Base-by-base conservation (phyloP, 2,113 vertebrate species). In the Meleagris gallopavo region DNA sequence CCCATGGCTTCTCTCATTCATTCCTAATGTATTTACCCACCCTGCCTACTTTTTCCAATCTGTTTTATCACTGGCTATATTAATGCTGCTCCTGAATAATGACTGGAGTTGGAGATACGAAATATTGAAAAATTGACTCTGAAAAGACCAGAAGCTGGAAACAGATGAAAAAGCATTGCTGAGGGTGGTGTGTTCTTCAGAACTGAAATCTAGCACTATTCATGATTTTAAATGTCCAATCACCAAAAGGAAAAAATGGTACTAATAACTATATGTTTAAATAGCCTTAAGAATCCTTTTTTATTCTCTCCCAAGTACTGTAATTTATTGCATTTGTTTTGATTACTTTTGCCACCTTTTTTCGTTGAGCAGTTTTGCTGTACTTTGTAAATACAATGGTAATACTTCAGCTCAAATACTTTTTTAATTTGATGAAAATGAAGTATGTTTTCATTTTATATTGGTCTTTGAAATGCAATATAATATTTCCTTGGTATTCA, bases 21-120 rank as follows among this genome's bases (percentile, higher is more conserved):
- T 58, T 91, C 66, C 81, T 95, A 90, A 89, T 94, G 78, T 94
- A 93, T 93, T 96, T 93, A 82, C 87, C 75, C 40, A 90, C 45
- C 30, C 72, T 94, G 21, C 64, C 50, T 79, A 45, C 69, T 92
- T 94, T 88, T 90, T 83, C 72, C 86, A 65, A 82, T 86, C 43
- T 60, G 43, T 92, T 86, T 88, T 90, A 86, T 90, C 6, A 36
- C 72, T 95, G 78, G 24, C 58, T 95, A 2, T 72, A 48, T 86
- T 82, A 88, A 70, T 84, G 20, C 34, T 91, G 29, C 40, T 41
- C 30, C 46, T 85, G 70, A 92, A 73, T 65, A 89, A 78, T 83
- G 78, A 52, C 54, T 86, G 48, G 24, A 83, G n/a, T 72, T 89
- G 50, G 67, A 88, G 58, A 82, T 29, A 82, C 1, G n/a, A 93